Evolutionary conservation across 2,888 invertebrate species (phyloP), one percentile per base, ranked within the genome.

Genomic region (Galeruca laticollis): DNA sequence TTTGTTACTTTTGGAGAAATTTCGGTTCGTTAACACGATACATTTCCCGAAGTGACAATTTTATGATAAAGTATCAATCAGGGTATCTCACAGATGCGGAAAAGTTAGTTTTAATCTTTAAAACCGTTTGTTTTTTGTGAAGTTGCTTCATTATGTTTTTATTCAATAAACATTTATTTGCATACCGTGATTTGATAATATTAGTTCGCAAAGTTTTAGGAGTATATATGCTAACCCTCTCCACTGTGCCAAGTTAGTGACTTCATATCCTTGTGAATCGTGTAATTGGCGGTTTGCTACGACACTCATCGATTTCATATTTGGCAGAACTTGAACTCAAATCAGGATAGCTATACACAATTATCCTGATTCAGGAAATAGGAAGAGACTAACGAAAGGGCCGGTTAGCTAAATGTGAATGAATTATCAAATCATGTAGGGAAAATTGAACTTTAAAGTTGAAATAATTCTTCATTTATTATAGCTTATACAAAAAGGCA

Each of bases 281-380:
- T 47, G n/a, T 56, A 56, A 56, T 56, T 56, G 56, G 56, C 31
- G 56, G 56, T 35, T 15, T 33, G 56, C 56, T 35, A 35, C 18
- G 11, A 56, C 6, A 56, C 15, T 18, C 18, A 56, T 56, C 56
- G 56, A 56, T 56, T 35, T 56, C 35, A 56, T 56, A 56, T 56
- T 56, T 18, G 56, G 56, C 56, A 33, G 10, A 56, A 33, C 54
- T 51, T 13, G 51, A 51, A 62, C 35, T 52, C 21, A 37, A 62
- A 62, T 33, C 31, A n/a, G 11, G 63, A 63, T 56, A 63, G 54
- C 40, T 54, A 63, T 52, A 40, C 56, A 26, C 54, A 63, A 63
- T 63, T 63, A 63, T 54, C 54, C 43, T 37, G 63, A 3, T 54
- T 37, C 63, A 40, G 40, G 31, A 56, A 54, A 20, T 15, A 20